Evolutionary conservation across 2,113 vertebrate genomes (phyloP).

Genomic region (Calonectris borealis): DNA sequence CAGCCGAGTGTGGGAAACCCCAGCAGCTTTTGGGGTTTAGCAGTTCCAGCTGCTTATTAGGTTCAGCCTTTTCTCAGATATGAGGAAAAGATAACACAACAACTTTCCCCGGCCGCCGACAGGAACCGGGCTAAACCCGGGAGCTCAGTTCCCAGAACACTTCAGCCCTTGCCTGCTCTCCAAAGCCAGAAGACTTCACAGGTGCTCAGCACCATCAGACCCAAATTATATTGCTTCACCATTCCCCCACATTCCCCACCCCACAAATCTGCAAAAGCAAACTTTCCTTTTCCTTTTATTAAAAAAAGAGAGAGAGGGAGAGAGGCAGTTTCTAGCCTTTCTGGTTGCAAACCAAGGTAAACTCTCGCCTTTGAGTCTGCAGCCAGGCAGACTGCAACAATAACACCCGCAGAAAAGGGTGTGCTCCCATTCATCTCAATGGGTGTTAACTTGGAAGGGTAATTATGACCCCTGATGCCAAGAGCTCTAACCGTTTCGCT

Average conservation of each 20-base stretch:
- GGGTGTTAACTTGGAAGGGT: slow-evolving; percentile 57
- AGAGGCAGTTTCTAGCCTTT: neutral
- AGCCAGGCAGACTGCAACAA: slow-evolving; percentile 56
- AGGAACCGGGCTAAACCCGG: neutral
- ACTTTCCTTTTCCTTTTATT: neutral
- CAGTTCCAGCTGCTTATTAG: neutral
- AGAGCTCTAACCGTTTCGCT: slow-evolving; percentile 9
- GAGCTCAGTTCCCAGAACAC: neutral
- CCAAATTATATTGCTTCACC: neutral
- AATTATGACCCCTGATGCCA: slow-evolving; percentile 55
- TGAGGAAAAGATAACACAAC: neutral
- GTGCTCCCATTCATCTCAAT: slow-evolving; percentile 54
- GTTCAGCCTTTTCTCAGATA: neutral
- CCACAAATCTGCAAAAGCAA: neutral
- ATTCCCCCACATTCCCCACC: neutral
- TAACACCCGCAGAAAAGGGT: slow-evolving; percentile 57
- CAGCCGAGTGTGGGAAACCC: neutral
- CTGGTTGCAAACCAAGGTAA: slow-evolving; percentile 65
- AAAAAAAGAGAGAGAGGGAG: neutral
- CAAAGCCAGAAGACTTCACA: neutral
- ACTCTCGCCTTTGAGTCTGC: neutral
- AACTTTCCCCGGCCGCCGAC: accelerated
- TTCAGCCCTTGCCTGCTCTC: neutral
- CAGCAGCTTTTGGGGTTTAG: neutral
- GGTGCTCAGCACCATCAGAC: neutral